These are phyloP conservation scores for Enteromius argenteus DNA, from an alignment of 2,797 vertebrate genomes.

Conservation along the genomic window DNA sequence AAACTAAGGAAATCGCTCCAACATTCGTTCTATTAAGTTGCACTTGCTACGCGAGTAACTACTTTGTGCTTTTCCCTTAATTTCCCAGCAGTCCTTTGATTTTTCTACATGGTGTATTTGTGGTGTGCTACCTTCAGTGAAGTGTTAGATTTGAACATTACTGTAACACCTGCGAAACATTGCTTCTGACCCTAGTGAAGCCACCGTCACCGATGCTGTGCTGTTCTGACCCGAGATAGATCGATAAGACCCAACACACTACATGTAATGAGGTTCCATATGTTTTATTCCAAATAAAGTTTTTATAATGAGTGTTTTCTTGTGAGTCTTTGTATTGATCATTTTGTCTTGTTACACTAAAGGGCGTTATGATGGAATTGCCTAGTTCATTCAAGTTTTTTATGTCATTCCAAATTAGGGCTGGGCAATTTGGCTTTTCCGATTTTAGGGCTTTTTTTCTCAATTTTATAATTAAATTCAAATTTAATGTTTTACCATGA, in stretches of 20 bases:
- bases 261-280: conserved; percentile 85
- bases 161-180: conserved; percentile 74
- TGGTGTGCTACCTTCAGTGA: conserved; percentile 85
- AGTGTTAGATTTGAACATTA: conserved; percentile 89
- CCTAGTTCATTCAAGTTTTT: too few relatives aligned
- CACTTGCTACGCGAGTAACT: conserved; percentile 76
- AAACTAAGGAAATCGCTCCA: conserved; percentile 66
- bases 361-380: too few relatives aligned
- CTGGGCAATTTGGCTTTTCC: too few relatives aligned
- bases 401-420: too few relatives aligned
- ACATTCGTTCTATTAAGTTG: conserved; percentile 62
- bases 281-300: conserved; percentile 89
- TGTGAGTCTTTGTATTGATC: neutral
- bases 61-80: conserved; percentile 72
- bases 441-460: too few relatives aligned
- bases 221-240: conserved; percentile 83
- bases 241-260: conserved; percentile 83
- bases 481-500: too few relatives aligned
- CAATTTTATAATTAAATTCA: too few relatives aligned
- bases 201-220: conserved; percentile 78
- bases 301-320: conserved; percentile 78
- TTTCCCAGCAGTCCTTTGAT: conserved; percentile 73
- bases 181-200: conserved; percentile 27
- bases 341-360: neutral
- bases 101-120: conserved; percentile 82